Conservation (phyloP, 1,140 invertebrate species). For the Branchinecta lynchi region DNA sequence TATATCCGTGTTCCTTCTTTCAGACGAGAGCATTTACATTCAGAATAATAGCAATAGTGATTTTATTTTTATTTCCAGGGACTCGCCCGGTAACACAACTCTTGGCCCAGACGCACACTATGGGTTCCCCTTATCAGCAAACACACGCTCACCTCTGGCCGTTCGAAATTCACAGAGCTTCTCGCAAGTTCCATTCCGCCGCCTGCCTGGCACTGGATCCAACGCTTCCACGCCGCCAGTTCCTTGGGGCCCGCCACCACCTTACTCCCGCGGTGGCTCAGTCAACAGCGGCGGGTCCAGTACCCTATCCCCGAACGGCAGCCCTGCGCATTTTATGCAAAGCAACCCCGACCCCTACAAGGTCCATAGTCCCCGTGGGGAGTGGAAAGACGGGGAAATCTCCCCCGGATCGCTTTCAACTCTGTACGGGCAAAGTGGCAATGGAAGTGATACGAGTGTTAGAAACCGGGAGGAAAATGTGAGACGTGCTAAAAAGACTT, state of each 20-base stretch:
- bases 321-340: constrained; percentile 28
- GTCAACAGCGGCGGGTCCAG: constrained; percentile 13
- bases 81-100: constrained; percentile 13
- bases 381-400: constrained; percentile 21
- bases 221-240: background rate
- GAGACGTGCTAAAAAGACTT: background rate
- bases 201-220: background rate
- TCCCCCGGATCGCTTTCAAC: background rate
- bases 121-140: constrained; percentile 19
- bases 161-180: background rate
- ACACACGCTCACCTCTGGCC: background rate
- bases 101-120: constrained; percentile 21
- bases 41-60: background rate
- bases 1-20: too few relatives aligned
- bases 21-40: too few relatives aligned
- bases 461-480: background rate
- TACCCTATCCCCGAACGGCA: constrained; percentile 25
- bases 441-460: background rate
- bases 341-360: constrained; percentile 22
- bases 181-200: background rate
- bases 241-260: constrained; percentile 52
- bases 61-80: background rate
- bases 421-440: background rate
- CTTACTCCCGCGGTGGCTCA: constrained; percentile 41
- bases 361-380: constrained; percentile 23